Percentiles rank a stretch among this genome's conserved stretches.
These are phyloP conservation scores for Gryllus longicercus DNA, from an alignment of 2,888 invertebrate species.

Conservation along the genomic window DNA sequence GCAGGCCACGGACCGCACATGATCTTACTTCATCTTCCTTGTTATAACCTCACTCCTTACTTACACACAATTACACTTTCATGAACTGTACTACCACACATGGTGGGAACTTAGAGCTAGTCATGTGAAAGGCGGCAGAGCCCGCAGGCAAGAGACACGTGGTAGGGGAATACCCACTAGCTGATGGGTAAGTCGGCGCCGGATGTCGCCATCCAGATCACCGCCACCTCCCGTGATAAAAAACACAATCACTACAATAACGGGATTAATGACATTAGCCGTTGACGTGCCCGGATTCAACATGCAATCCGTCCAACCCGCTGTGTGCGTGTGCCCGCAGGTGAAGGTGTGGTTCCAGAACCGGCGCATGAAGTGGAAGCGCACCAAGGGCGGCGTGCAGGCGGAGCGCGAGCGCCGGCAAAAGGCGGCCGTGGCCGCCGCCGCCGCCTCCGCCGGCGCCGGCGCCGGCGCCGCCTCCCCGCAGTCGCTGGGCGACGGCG, in stretches of 20 bases:
- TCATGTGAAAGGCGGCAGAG: neutral
- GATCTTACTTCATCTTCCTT: neutral
- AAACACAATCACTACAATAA: too few relatives aligned
- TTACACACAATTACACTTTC: too few relatives aligned
- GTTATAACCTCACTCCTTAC: neutral
- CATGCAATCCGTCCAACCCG: too few relatives aligned
- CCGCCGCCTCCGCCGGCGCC: neutral
- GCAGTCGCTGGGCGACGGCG: neutral
- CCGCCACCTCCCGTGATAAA: too few relatives aligned
- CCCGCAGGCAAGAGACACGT: too few relatives aligned
- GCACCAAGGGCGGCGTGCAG: constrained; percentile 62
- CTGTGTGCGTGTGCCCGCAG: constrained; percentile 48
- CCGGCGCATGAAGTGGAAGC: constrained; percentile 85
- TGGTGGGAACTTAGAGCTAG: neutral
- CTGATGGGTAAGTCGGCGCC: too few relatives aligned
- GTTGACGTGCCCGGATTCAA: neutral
- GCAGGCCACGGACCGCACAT: neutral
- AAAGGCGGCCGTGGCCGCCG: neutral
- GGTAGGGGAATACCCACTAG: too few relatives aligned
- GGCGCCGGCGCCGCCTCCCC: neutral
- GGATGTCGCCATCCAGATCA: too few relatives aligned
- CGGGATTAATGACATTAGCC: too few relatives aligned
- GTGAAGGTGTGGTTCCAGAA: constrained; percentile 91
- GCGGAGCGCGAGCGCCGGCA: neutral
- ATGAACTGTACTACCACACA: too few relatives aligned